phyloP scores from a whole-genome alignment of 2,797 vertebrate species.

The Acrossocheilus fasciatus region DNA sequence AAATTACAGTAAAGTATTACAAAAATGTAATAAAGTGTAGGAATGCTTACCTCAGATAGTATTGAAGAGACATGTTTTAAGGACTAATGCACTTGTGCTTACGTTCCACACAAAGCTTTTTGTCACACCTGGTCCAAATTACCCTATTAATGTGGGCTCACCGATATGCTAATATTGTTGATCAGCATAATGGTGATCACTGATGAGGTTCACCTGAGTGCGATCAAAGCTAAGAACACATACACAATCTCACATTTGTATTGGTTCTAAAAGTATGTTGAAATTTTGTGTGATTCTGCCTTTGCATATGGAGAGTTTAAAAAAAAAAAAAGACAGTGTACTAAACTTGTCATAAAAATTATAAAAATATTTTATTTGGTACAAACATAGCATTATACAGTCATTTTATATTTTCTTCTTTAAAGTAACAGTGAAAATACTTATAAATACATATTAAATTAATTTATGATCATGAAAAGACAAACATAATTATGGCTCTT shows the following conservation, averaged over 20 bases:
- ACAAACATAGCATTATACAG: neutral
- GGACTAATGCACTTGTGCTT: neutral
- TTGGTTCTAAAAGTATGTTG: too few relatives aligned
- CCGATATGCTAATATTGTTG: neutral
- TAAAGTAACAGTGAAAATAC: too few relatives aligned
- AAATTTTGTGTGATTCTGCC: neutral
- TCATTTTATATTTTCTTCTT: neutral
- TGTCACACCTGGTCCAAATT: constrained; percentile 16
- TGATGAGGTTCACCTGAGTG: constrained; percentile 31
- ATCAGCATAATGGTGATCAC: neutral
- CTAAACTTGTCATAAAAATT: neutral
- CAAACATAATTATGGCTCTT: neutral
- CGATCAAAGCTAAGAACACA: neutral
- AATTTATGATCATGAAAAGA: neutral
- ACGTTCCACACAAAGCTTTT: neutral
- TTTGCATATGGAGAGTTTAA: neutral
- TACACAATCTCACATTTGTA: neutral
- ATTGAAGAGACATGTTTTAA: constrained; percentile 36
- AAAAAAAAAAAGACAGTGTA: neutral
- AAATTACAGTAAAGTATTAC: neutral
- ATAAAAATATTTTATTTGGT: neutral
- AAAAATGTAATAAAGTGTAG: neutral
- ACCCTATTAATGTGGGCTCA: neutral
- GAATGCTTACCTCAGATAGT: constrained; percentile 35
- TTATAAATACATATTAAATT: neutral